Conservation (phyloP, 2,888 invertebrate species). For the Cybosia mesomella region DNA sequence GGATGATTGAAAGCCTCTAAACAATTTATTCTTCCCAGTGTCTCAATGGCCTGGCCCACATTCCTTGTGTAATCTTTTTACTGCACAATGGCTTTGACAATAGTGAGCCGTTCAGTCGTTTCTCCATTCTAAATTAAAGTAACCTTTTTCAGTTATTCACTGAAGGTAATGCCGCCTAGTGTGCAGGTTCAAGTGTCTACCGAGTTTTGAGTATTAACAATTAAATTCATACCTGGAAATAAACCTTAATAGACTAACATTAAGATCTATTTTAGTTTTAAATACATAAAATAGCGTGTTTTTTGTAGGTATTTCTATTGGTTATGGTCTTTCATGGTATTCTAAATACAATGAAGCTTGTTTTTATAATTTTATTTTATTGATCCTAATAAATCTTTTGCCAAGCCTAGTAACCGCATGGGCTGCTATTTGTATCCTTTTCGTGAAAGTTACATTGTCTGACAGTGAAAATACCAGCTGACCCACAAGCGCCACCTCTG, state of each 20-base stretch:
- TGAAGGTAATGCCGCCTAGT: conserved; percentile 76
- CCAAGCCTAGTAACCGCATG: conserved; percentile 58
- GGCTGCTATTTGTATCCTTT: conserved; percentile 63
- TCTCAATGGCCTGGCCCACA: conserved; percentile 82
- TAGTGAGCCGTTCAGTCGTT: conserved; percentile 70
- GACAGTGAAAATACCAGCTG: conserved; percentile 50
- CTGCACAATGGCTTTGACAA: conserved; percentile 77
- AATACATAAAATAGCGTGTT: conserved; percentile 30
- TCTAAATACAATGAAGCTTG: conserved; percentile 70
- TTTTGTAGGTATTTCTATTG: conserved; percentile 75
- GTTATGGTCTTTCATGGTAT: conserved; percentile 69
- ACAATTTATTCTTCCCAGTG: conserved; percentile 76
- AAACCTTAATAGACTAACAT: not conserved
- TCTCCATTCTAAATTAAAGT: conserved; percentile 80
- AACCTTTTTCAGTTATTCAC: conserved; percentile 76
- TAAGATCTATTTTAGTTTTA: conserved; percentile 14
- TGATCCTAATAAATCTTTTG: conserved; percentile 79
- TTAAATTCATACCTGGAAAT: conserved; percentile 11
- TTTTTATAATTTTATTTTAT: conserved; percentile 63
- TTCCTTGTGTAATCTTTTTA: conserved; percentile 82
- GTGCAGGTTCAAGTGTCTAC: conserved; percentile 55
- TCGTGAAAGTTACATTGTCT: conserved; percentile 53
- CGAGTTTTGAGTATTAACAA: conserved; percentile 34
- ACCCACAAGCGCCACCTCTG: conserved; percentile 51
- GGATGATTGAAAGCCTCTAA: conserved; percentile 83